Conservation (phyloP, 1,140 invertebrate species). For the Drosophila ambigua region DNA sequence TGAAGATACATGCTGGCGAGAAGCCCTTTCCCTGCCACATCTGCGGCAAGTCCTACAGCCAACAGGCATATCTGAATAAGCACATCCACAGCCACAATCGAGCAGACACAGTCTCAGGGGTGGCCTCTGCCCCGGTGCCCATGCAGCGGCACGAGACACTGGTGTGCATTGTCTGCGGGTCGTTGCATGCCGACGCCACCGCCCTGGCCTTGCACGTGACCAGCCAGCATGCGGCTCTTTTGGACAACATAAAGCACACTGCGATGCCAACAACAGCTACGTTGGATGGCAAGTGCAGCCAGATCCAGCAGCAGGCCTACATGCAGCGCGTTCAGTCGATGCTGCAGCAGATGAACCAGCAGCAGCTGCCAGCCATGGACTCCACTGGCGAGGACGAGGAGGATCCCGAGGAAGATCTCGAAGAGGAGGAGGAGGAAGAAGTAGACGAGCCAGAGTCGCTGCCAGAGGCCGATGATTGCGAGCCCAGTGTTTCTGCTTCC, state of each 20-base stretch:
- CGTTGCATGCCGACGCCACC: conserved; percentile 69
- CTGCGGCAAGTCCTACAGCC: conserved; percentile 83
- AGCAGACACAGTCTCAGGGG: neutral
- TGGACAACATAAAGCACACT: conserved; percentile 68
- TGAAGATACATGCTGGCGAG: conserved; percentile 86
- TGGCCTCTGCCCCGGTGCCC: neutral
- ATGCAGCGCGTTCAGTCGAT: conserved; percentile 68
- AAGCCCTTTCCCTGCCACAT: conserved; percentile 80
- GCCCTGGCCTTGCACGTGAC: conserved; percentile 74
- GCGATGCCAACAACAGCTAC: conserved; percentile 1
- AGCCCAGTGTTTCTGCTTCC: conserved; percentile 15
- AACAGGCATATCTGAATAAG: conserved; percentile 82
- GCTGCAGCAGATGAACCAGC: conserved; percentile 71
- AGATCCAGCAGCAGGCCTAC: conserved; percentile 63
- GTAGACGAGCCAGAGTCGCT: conserved; percentile 18
- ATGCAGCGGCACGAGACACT: conserved; percentile 60
- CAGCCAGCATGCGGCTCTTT: conserved; percentile 66
- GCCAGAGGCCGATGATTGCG: conserved; percentile 2
- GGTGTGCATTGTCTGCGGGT: conserved; percentile 77
- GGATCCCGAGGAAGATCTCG: conserved; percentile 30
- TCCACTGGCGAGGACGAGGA: conserved; percentile 67
- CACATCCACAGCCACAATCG: conserved; percentile 73
- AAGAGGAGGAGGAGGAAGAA: conserved; percentile 50
- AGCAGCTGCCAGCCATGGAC: conserved; percentile 55
- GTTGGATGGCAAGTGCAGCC: conserved; percentile 43